Evolutionary conservation across 1,140 invertebrate genomes (phyloP), one percentile per base, ranked within the genome.

Genomic region (Leptopilina clavipes): DNA sequence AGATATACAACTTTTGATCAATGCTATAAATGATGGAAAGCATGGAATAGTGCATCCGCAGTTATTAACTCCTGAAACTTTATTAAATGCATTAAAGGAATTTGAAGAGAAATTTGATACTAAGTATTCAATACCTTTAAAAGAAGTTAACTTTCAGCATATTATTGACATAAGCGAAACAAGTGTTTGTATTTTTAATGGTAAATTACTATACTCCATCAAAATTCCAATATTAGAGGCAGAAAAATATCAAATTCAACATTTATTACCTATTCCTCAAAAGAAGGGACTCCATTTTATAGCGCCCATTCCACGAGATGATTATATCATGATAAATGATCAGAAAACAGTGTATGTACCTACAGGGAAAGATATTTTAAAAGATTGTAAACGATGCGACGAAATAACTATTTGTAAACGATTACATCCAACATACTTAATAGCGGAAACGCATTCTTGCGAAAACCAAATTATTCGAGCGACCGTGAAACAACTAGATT

Each of bases 1-100:
- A 56, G 52, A 56, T 56, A 19, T 56, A 9, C 17, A 18, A 18
- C 18, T 56, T 17, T 9, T 56, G 7, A 56, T 56, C 17, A 17
- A 56, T 56, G 52, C 52, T 19, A 56, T 56, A 3, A 56, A 56
- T 56, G 18, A 56, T 56, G 52, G 52, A 1, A 56, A 56, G n/a
- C 52, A 56, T 9, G 52, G 52, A 1, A 56, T 56, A 6, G 18
- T 56, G 9, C 52, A 56, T 19, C 52, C 52, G 9, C 45, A 48
- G 14, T 48, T 48, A n/a, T 48, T 48, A 48, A 48, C 45, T 1
- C 45, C 45, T 0, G n/a, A 12, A 48, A n/a, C n/a, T 12, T n/a
- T 48, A 5, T 14, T 48, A 14, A 48, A 48, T 48, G 45, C 12
- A 48, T n/a, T 48, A 5, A 48, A n/a, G n/a, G 45, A 48, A 48